A percentile compares a stretch with the other conserved stretches of the same genome.
phyloP scores from a whole-genome alignment of 2,797 vertebrate genomes.

The Cetoscarus ocellatus region DNA sequence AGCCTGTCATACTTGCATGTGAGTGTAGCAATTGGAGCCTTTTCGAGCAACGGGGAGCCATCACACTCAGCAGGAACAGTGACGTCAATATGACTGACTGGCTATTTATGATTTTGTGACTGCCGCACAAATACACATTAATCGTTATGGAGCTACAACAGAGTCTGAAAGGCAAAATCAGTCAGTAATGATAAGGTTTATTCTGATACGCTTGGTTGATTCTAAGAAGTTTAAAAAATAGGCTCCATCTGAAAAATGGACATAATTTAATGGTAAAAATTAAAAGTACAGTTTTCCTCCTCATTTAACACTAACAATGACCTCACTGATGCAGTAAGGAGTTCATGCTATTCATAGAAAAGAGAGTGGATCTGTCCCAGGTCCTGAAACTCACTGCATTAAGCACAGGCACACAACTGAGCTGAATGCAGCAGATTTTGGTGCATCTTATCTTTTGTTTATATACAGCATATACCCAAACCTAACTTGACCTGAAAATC shows the following conservation, averaged over 20 bases:
- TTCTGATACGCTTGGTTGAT: neutral
- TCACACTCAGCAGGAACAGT: conserved; percentile 17
- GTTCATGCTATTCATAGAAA: neutral
- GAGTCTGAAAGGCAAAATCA: neutral
- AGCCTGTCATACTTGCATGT: neutral
- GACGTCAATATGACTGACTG: neutral
- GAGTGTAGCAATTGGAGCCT: conserved; percentile 7
- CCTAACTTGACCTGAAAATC: conserved; percentile 29
- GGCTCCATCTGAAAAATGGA: no score
- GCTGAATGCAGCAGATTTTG: conserved; percentile 9
- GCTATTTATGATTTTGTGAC: conserved; percentile 23
- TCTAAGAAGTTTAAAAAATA: neutral
- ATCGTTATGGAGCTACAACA: neutral
- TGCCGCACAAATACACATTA: neutral
- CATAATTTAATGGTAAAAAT: no score
- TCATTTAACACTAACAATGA: neutral
- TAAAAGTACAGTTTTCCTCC: no score
- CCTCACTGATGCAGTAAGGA: neutral
- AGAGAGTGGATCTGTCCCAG: conserved; percentile 34
- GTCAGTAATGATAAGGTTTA: neutral
- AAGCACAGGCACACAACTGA: neutral
- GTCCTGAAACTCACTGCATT: conserved; percentile 36
- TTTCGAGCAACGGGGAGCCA: conserved; percentile 7
- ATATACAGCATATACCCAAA: conserved; percentile 3
- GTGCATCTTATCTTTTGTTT: conserved; percentile 19